phyloP scores from a whole-genome alignment of 2,888 invertebrate species.

The Nemurella pictetii region DNA sequence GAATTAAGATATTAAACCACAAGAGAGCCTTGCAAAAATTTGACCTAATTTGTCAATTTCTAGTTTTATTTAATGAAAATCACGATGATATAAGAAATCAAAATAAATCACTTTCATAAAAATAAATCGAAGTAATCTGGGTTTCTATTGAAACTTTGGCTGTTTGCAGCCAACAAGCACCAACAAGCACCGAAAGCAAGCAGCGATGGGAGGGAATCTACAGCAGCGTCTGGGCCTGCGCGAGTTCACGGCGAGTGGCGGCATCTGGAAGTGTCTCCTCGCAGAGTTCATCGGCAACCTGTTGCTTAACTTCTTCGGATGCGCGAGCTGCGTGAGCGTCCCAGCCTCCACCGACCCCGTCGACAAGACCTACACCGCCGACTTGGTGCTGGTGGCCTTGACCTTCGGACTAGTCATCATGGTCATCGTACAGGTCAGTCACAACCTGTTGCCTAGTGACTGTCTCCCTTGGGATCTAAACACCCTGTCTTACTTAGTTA shows the following conservation, averaged over 20 bases:
- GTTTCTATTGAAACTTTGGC: no score
- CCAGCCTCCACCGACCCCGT: conserved; percentile 54
- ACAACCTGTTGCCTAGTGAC: not conserved
- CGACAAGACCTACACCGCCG: conserved; percentile 48
- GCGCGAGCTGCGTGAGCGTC: conserved; percentile 73
- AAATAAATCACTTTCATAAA: no score
- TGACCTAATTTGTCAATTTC: no score
- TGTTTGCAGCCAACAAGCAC: no score
- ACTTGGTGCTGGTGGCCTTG: conserved; percentile 72
- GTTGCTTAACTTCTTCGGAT: conserved; percentile 86
- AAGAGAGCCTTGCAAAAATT: no score
- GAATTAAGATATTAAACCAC: no score
- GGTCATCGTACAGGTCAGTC: conserved; percentile 73
- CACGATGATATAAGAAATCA: no score
- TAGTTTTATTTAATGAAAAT: no score
- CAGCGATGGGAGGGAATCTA: conserved; percentile 1
- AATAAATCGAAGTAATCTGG: no score
- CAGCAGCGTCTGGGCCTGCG: conserved; percentile 43
- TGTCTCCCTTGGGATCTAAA: no score
- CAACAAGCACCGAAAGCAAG: no score
- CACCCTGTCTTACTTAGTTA: no score
- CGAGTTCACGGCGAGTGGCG: conserved; percentile 55
- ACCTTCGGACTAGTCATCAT: conserved; percentile 87
- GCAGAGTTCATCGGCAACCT: conserved; percentile 89
- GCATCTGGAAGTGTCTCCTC: conserved; percentile 76